Evolutionary conservation across 2,797 vertebrate genomes (phyloP), one percentile per base, ranked within the genome.

Genomic region (Myoxocephalus aenaeus): DNA sequence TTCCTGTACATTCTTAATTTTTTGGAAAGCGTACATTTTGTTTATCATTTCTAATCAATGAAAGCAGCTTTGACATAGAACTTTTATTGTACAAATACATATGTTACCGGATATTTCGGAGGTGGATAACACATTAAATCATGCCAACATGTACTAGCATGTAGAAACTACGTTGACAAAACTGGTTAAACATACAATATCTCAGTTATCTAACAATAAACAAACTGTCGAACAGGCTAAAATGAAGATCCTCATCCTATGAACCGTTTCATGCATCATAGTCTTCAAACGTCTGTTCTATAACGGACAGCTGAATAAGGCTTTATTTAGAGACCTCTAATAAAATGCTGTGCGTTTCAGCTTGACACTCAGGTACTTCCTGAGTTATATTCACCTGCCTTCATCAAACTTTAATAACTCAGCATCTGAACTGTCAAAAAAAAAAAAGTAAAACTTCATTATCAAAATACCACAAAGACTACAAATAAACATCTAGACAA

Each of bases 291-390:
- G 7, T 76, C 84, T 88, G 88, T 85, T 89, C 85, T 87, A 83
- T 50, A 86, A 91, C 81, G 58, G 83, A 89, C 83, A 85, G 86
- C 58, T 77, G 62, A 85, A 84, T 85, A 84, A 86, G 83, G 85
- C 79, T 25, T 51, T 85, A 65, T 65, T 72, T 27, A 74, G 58
- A 79, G 44, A 74, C 57, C 44, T 74, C 71, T 59, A 73, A 77
- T 77, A 22, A 84, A 75, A 68, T 46, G 27, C 48, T 50, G 7
- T 59, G 77, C 40, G 57, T 70, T 78, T 83, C 42, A 78, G 54
- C 50, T 73, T 15, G 32, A 81, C 71, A 65, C 68, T 79, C 56
- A 7, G 32, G 18, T 50, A 27, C 51, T 53, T 72, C 62, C 74
- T 79, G 58, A 72, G 75, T 70, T 58, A 69, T 14, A 5, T 48